phyloP scores from a whole-genome alignment of 2,888 invertebrate species.

The Platerodrilus igneus region DNA sequence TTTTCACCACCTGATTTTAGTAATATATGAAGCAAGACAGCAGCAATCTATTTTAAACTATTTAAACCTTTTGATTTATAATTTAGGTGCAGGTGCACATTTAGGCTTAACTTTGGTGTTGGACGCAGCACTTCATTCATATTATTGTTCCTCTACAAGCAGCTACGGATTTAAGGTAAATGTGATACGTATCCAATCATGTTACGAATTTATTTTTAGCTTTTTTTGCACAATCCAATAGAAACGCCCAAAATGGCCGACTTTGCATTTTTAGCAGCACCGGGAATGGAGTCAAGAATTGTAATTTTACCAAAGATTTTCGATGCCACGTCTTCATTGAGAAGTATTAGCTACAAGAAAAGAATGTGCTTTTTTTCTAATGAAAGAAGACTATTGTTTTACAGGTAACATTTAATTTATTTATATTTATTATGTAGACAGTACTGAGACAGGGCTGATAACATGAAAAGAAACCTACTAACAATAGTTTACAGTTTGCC shows the following conservation, averaged over 20 bases:
- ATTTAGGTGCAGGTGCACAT: constrained; percentile 65
- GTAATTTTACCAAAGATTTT: constrained; percentile 64
- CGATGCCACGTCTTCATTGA: constrained; percentile 57
- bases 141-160: constrained; percentile 75
- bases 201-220: constrained; percentile 52
- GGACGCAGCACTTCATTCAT: constrained; percentile 67
- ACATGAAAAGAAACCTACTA: too few relatives aligned
- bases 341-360: constrained; percentile 56
- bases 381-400: constrained; percentile 67
- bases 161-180: constrained; percentile 63
- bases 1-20: too few relatives aligned
- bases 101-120: constrained; percentile 70
- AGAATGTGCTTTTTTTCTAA: constrained; percentile 70
- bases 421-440: not conserved
- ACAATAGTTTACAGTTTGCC: too few relatives aligned
- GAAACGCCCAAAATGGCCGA: constrained; percentile 77
- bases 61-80: too few relatives aligned
- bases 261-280: constrained; percentile 65
- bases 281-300: constrained; percentile 68
- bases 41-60: too few relatives aligned
- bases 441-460: too few relatives aligned
- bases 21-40: too few relatives aligned
- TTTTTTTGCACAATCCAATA: constrained; percentile 73
- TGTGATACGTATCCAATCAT: not conserved
- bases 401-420: constrained; percentile 38